Evolutionary conservation across 2,797 vertebrate species (phyloP).

Genomic region (Poliocrania exsul): DNA sequence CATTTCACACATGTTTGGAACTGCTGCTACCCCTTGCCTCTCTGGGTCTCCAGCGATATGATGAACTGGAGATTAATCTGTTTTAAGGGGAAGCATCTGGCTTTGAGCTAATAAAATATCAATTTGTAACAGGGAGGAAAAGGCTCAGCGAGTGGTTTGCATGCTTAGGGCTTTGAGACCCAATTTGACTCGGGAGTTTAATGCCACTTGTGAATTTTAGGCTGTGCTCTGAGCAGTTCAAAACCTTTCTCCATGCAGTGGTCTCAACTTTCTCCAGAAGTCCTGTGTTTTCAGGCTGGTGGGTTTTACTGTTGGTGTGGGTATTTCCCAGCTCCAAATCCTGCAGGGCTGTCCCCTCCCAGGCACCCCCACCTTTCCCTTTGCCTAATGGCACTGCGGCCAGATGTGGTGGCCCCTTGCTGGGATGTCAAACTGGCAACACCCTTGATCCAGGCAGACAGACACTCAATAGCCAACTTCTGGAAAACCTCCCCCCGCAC

Average conservation of each 20-base stretch:
- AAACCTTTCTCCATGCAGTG: not conserved
- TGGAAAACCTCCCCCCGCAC: constrained; percentile 54
- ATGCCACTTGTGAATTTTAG: not conserved
- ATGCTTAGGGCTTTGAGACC: not conserved
- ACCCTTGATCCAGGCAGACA: constrained; percentile 58
- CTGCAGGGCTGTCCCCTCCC: not conserved
- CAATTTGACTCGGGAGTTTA: constrained; percentile 14
- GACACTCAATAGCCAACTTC: constrained; percentile 58
- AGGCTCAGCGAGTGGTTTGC: constrained; percentile 9
- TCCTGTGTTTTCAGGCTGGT: not conserved
- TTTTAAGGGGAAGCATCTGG: constrained; percentile 72
- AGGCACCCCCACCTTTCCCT: not conserved
- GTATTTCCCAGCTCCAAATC: not conserved
- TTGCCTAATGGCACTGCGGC: not conserved
- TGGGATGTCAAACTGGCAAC: constrained; percentile 58
- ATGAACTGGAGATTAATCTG: constrained; percentile 67
- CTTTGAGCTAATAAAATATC: constrained; percentile 69
- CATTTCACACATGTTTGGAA: constrained; percentile 25
- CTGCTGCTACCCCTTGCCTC: not conserved
- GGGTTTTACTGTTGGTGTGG: not conserved
- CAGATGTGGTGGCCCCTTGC: constrained; percentile 62
- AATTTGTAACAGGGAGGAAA: constrained; percentile 61
- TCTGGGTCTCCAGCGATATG: not conserved
- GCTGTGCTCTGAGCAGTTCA: not conserved
- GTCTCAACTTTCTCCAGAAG: not conserved